Evolutionary conservation across 2,797 vertebrate species (phyloP).

Genomic region (Sphenopsis melanotis): DNA sequence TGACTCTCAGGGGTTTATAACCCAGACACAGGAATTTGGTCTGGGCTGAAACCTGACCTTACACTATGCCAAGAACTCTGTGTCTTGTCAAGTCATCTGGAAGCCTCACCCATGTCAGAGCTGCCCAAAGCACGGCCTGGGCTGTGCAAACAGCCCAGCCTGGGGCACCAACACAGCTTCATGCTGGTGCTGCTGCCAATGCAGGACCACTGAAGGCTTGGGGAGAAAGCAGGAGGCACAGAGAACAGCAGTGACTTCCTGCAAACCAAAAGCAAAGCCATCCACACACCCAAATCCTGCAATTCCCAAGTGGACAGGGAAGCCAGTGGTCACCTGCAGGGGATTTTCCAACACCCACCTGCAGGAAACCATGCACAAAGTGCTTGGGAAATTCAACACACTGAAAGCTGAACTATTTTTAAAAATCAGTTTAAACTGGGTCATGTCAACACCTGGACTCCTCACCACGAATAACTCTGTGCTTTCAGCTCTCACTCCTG

Average conservation of each 20-base stretch:
- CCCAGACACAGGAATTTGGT: slow-evolving; percentile 50
- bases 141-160: background rate
- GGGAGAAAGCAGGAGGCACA: background rate
- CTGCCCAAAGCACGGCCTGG: background rate
- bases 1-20: background rate
- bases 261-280: background rate
- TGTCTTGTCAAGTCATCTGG: slow-evolving; percentile 41
- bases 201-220: background rate
- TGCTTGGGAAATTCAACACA: background rate
- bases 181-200: background rate
- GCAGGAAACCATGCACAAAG: background rate
- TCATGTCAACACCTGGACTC: background rate
- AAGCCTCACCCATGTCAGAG: background rate
- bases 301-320: background rate
- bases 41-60: slow-evolving; percentile 37
- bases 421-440: background rate
- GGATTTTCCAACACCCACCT: no score
- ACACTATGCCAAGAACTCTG: slow-evolving; percentile 12
- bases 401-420: accelerated
- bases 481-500: background rate
- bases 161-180: background rate
- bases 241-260: background rate
- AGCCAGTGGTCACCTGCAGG: accelerated
- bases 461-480: accelerated
- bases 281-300: accelerated